These are phyloP conservation scores for Aphis craccivora DNA, from an alignment of 1,140 invertebrate genomes.

Conservation along the genomic window DNA sequence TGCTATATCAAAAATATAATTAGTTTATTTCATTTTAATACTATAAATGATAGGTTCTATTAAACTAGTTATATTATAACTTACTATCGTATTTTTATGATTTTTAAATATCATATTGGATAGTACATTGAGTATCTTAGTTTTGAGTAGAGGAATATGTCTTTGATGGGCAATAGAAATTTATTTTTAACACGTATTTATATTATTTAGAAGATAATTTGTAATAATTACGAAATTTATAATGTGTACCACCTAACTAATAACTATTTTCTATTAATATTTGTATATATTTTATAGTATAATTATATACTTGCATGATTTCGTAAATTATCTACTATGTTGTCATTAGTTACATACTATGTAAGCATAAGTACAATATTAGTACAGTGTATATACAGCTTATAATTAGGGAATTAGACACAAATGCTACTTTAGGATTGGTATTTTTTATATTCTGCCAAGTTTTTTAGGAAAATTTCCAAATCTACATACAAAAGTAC, in stretches of 20 bases:
- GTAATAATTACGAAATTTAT: neutral
- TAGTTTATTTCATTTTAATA: neutral
- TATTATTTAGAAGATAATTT: neutral
- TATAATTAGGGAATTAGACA: neutral
- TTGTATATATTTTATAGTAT: neutral
- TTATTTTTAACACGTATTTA: neutral
- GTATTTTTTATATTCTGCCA: neutral
- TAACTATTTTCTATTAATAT: neutral
- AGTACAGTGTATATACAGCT: neutral
- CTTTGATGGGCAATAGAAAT: neutral
- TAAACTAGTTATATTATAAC: too few relatives aligned
- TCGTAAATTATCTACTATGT: neutral
- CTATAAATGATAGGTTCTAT: too few relatives aligned
- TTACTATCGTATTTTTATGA: too few relatives aligned
- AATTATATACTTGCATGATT: neutral
- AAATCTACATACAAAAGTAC: neutral
- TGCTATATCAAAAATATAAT: too few relatives aligned
- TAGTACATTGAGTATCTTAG: neutral
- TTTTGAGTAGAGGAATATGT: neutral
- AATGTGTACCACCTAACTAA: neutral
- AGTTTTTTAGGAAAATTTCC: neutral
- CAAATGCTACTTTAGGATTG: neutral
- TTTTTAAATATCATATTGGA: too few relatives aligned
- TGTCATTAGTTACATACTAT: neutral
- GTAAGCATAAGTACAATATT: too few relatives aligned